Evolutionary conservation across 2,797 vertebrate species (phyloP).

Genomic region (Enoplosus armatus): DNA sequence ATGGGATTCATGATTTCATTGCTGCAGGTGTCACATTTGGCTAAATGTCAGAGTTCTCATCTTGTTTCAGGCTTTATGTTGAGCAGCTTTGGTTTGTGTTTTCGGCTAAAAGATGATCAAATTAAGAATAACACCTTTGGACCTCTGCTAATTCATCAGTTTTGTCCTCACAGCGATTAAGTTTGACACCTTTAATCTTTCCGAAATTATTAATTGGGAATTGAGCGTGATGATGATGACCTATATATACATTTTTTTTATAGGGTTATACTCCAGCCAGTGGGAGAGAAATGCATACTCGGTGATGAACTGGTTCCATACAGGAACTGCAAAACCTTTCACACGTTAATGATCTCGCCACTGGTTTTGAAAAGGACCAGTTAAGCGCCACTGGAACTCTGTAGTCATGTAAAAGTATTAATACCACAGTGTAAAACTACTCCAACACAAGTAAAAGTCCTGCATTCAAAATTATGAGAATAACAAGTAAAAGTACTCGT

Average conservation of each 20-base stretch:
- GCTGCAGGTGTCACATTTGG: neutral
- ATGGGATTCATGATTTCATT: neutral
- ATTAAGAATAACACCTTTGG: slow-evolving; percentile 16
- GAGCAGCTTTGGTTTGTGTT: slow-evolving; percentile 1
- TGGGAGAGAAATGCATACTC: neutral
- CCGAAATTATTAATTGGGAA: slow-evolving; percentile 26
- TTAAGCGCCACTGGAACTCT: no score
- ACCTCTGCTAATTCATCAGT: slow-evolving; percentile 15
- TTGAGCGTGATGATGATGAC: no score
- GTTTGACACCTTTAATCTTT: slow-evolving; percentile 25
- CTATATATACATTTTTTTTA: no score
- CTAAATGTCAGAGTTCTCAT: neutral
- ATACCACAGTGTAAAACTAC: neutral
- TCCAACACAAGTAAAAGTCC: neutral
- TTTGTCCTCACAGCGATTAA: slow-evolving; percentile 30
- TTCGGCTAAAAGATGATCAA: slow-evolving; percentile 14
- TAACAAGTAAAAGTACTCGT: neutral
- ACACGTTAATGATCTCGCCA: neutral
- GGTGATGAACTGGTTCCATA: neutral
- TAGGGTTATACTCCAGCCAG: no score
- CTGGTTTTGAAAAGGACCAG: no score
- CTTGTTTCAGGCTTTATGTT: neutral
- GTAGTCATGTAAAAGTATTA: neutral
- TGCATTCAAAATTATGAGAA: neutral
- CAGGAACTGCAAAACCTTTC: neutral